phyloP scores from a whole-genome alignment of 1,140 invertebrate species.

The Atta cephalotes region DNA sequence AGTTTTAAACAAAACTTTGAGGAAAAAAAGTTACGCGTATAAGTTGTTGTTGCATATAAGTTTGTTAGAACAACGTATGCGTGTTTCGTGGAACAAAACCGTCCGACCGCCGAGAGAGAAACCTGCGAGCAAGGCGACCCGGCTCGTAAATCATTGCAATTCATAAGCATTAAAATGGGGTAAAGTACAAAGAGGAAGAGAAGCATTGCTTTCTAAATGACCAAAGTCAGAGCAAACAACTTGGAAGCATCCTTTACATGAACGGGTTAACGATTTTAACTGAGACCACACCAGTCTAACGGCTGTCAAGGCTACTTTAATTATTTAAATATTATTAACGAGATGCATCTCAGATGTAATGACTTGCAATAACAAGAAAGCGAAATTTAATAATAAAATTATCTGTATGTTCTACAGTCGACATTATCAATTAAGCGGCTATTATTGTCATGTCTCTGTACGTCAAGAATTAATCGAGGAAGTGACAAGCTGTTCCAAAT shows the following conservation, averaged over 20 bases:
- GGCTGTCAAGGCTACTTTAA: background rate
- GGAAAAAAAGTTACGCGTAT: background rate
- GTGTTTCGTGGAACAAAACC: constrained; percentile 27
- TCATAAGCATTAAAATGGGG: constrained; percentile 55
- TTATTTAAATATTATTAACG: constrained; percentile 18
- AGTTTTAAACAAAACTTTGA: background rate
- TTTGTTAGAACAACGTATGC: constrained; percentile 32
- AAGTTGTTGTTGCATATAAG: background rate
- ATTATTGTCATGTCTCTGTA: background rate
- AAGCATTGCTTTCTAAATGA: constrained; percentile 45
- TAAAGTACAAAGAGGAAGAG: constrained; percentile 46
- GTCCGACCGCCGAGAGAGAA: background rate
- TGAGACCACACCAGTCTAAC: background rate
- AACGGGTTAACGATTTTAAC: constrained; percentile 28
- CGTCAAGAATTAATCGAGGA: constrained; percentile 35
- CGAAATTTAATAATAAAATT: constrained; percentile 11
- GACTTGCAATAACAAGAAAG: background rate
- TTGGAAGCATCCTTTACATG: constrained; percentile 19
- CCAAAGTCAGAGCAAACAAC: constrained; percentile 52
- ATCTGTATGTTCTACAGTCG: background rate
- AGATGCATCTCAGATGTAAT: background rate
- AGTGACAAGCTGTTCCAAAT: constrained; percentile 24
- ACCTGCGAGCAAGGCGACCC: constrained; percentile 36
- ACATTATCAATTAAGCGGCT: constrained; percentile 2
- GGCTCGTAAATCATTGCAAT: constrained; percentile 52